Percentiles rank a stretch among this genome's conserved stretches.
Evolutionary conservation across 2,888 invertebrate genomes (phyloP).

Genomic region (Idaea straminata): DNA sequence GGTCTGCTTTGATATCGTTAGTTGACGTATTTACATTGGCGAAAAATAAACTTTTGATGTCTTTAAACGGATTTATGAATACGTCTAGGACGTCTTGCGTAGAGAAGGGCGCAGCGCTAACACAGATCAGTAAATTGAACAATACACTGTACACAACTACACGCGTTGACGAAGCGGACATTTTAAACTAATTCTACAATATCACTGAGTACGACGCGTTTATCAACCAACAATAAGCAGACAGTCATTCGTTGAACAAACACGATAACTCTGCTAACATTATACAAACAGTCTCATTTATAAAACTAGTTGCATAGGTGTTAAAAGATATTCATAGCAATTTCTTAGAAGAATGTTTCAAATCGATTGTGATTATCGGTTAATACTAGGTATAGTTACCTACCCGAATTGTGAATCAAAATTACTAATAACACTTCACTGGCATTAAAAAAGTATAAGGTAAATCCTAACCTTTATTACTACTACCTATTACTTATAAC

Average conservation of each 20-base stretch:
- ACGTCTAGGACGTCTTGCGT: slow-evolving; percentile 49
- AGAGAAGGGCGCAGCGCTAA: slow-evolving; percentile 43
- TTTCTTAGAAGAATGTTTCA: slow-evolving; percentile 12
- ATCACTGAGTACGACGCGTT: slow-evolving; percentile 41
- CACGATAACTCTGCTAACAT: slow-evolving; percentile 25
- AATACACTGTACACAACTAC: slow-evolving; percentile 55
- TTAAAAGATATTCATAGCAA: background rate
- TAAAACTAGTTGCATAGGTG: background rate
- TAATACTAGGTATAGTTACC: background rate
- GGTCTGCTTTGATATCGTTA: slow-evolving; percentile 15
- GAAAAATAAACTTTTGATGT: slow-evolving; percentile 40
- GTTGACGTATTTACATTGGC: slow-evolving; percentile 15
- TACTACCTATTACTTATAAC: too few species aligned
- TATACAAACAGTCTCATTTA: background rate
- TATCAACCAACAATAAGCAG: slow-evolving; percentile 45
- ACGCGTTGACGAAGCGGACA: slow-evolving; percentile 59
- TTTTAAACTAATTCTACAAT: slow-evolving; percentile 54
- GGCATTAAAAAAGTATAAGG: background rate
- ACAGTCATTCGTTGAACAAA: slow-evolving; percentile 28
- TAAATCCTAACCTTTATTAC: background rate
- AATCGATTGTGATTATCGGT: background rate
- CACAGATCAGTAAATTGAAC: slow-evolving; percentile 47
- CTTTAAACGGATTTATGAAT: slow-evolving; percentile 63
- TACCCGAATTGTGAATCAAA: background rate
- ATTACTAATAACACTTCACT: background rate